Conservation (phyloP, 2,888 invertebrate species). For the Apodemia hepburni region DNA sequence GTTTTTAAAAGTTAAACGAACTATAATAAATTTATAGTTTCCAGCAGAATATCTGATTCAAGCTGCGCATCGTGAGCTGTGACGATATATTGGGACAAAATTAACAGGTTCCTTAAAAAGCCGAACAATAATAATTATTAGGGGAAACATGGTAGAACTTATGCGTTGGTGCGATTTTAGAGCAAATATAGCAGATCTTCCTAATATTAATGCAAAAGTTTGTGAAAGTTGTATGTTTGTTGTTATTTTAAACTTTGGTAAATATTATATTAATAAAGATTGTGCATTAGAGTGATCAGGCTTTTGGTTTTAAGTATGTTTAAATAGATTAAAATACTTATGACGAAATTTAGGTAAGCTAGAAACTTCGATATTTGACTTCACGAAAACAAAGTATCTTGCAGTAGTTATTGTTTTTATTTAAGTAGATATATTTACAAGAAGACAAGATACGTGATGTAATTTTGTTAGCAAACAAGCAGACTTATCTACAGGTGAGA, state of each 20-base stretch:
- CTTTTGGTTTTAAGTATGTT: neutral
- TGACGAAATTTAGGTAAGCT: neutral
- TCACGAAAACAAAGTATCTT: neutral
- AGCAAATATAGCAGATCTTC: too few relatives aligned
- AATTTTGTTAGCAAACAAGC: neutral
- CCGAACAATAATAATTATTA: too few relatives aligned
- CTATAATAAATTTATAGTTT: too few relatives aligned
- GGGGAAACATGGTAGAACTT: too few relatives aligned
- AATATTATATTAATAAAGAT: neutral
- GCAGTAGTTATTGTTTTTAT: neutral
- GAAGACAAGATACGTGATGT: neutral
- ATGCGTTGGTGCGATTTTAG: too few relatives aligned
- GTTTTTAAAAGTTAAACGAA: too few relatives aligned
- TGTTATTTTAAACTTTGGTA: neutral
- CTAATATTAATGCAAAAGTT: neutral
- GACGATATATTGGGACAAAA: too few relatives aligned
- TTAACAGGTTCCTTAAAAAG: too few relatives aligned
- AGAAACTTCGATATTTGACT: too few relatives aligned
- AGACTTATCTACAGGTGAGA: neutral
- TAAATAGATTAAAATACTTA: neutral
- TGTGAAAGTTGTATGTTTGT: neutral
- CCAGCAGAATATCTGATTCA: too few relatives aligned
- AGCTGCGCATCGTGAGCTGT: too few relatives aligned
- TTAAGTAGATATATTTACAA: neutral
- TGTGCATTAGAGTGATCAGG: neutral